Evolutionary conservation across 2,797 vertebrate genomes (phyloP).

Genomic region (Onychomys arenicola): DNA sequence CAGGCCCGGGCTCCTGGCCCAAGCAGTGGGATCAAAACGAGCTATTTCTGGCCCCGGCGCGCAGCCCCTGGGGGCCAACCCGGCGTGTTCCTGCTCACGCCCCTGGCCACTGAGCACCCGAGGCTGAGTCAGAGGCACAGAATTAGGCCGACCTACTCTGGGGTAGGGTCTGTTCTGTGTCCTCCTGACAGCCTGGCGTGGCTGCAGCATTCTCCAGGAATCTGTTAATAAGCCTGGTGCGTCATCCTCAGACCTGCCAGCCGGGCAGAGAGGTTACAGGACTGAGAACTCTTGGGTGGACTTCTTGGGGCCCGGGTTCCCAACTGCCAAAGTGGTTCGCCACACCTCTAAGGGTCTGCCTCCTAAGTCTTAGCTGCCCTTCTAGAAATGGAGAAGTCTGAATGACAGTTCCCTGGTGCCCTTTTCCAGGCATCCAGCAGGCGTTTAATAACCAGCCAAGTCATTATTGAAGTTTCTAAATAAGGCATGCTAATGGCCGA

Average conservation of each 20-base stretch:
- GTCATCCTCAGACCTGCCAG: slow-evolving; percentile 67
- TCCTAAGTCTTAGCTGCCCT: slow-evolving; percentile 61
- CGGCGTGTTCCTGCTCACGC: slow-evolving; percentile 28
- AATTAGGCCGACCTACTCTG: slow-evolving; percentile 72
- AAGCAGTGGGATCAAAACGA: slow-evolving; percentile 77
- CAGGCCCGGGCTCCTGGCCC: slow-evolving; percentile 75
- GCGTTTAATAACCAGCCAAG: slow-evolving; percentile 76
- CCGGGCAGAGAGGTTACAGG: not conserved
- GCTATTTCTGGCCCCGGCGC: slow-evolving; percentile 71
- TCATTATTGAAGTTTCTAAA: slow-evolving; percentile 82
- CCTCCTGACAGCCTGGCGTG: slow-evolving; percentile 69
- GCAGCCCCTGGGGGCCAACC: slow-evolving; percentile 43
- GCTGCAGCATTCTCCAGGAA: slow-evolving; percentile 56
- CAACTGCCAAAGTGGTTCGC: not conserved
- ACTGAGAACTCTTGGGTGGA: not conserved
- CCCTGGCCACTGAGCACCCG: slow-evolving; percentile 52
- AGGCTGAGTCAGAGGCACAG: slow-evolving; percentile 81
- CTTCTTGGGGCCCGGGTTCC: not conserved
- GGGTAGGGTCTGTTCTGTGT: slow-evolving; percentile 69
- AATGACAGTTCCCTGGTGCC: slow-evolving; percentile 17
- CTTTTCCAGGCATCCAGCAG: slow-evolving; percentile 65
- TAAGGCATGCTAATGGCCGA: slow-evolving; percentile 72
- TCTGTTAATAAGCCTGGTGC: slow-evolving; percentile 51
- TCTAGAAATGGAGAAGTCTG: slow-evolving; percentile 3
- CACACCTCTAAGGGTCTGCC: not conserved